Evolutionary conservation across 2,888 invertebrate species (phyloP).

Genomic region (Coelinius sp.): DNA sequence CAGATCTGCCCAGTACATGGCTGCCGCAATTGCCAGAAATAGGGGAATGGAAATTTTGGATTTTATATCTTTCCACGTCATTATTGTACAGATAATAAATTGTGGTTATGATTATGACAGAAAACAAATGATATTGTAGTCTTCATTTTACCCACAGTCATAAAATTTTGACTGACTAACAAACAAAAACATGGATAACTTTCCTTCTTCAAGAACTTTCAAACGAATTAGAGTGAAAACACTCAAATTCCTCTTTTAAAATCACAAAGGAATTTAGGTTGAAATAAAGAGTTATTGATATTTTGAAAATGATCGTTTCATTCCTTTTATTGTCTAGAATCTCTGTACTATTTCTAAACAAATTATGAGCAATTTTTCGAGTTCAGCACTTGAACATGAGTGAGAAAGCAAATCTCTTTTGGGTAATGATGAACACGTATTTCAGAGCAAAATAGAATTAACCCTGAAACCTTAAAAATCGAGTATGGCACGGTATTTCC

Average conservation of each 20-base stretch:
- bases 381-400: neutral
- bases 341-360: neutral
- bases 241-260: neutral
- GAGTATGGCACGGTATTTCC: neutral
- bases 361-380: neutral
- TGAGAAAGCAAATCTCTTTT: neutral
- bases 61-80: constrained; percentile 44
- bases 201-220: constrained; percentile 5
- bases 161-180: neutral
- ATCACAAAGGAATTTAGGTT: neutral
- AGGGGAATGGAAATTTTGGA: constrained; percentile 40
- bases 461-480: neutral
- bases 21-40: constrained; percentile 36
- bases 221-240: neutral
- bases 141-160: neutral
- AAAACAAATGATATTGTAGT: constrained; percentile 13
- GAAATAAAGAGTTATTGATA: neutral
- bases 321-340: constrained; percentile 10
- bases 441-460: too few relatives aligned
- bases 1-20: constrained; percentile 35
- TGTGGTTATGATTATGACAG: neutral
- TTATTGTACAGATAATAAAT: neutral
- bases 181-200: neutral
- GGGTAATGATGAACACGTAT: too few relatives aligned
- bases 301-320: constrained; percentile 2